Evolutionary conservation across 1,140 invertebrate species (phyloP).

Genomic region (Paraescarpia echinospica): DNA sequence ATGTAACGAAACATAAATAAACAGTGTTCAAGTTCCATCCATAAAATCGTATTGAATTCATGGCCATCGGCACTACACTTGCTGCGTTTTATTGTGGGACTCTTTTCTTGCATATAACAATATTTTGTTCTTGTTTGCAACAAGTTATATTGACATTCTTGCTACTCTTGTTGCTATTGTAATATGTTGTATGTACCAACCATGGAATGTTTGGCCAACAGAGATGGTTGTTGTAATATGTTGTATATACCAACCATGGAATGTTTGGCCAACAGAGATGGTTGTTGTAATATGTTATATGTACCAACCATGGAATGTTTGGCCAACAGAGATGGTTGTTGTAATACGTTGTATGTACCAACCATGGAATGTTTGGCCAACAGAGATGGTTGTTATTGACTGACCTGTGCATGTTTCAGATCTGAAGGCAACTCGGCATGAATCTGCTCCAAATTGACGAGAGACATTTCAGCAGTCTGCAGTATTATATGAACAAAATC

Average conservation of each 20-base stretch:
- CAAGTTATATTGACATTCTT: background rate
- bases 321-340: background rate
- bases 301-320: background rate
- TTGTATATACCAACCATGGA: no score
- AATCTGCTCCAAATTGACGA: background rate
- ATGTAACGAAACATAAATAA: no score
- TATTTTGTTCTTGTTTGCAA: no score
- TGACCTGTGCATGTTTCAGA: background rate
- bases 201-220: no score
- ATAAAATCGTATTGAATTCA: no score
- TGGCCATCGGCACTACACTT: no score
- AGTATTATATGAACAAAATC: background rate
- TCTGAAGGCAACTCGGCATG: background rate
- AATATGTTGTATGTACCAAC: no score
- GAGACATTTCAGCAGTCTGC: background rate
- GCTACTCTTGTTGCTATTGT: background rate
- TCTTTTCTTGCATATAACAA: no score
- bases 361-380: background rate
- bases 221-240: no score
- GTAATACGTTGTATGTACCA: background rate
- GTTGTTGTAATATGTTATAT: background rate
- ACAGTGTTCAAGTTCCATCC: no score
- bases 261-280: no score
- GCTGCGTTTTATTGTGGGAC: no score
- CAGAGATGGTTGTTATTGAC: background rate